These are phyloP conservation scores for Sebastes paucispinis DNA, from an alignment of 2,797 vertebrate species.

Conservation along the genomic window DNA sequence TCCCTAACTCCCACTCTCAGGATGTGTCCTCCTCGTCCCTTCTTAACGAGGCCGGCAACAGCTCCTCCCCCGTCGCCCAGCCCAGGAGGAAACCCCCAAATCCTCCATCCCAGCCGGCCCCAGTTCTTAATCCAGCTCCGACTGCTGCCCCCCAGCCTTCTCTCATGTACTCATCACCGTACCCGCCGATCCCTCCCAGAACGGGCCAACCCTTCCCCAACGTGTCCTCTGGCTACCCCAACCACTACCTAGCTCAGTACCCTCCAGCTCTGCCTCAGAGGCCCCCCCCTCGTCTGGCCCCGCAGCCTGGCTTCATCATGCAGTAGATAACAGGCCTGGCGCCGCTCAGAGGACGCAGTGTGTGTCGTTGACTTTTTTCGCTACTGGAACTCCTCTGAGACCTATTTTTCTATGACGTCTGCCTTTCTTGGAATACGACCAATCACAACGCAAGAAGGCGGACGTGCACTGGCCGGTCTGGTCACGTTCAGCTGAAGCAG, in stretches of 20 bases:
- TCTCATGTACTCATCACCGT: slow-evolving; percentile 79
- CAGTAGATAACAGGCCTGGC: slow-evolving; percentile 81
- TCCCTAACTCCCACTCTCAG: slow-evolving; percentile 60
- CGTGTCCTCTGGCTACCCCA: slow-evolving; percentile 82
- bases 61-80: slow-evolving; percentile 75
- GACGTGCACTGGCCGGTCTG: slow-evolving; percentile 44
- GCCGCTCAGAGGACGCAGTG: slow-evolving; percentile 17
- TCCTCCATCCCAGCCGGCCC: slow-evolving; percentile 84
- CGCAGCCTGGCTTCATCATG: slow-evolving; percentile 94
- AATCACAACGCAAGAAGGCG: slow-evolving; percentile 33
- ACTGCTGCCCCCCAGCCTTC: slow-evolving; percentile 65
- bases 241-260: slow-evolving; percentile 82
- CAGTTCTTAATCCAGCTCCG: slow-evolving; percentile 69
- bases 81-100: slow-evolving; percentile 88
- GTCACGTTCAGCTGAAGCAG: slow-evolving; percentile 48
- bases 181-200: slow-evolving; percentile 91
- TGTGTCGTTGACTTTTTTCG: slow-evolving; percentile 46
- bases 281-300: slow-evolving; percentile 85
- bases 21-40: slow-evolving; percentile 64
- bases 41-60: slow-evolving; percentile 62
- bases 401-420: slow-evolving; percentile 31
- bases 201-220: slow-evolving; percentile 78
- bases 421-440: slow-evolving; percentile 55
- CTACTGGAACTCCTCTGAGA: slow-evolving; percentile 51
- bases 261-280: slow-evolving; percentile 90